These are phyloP conservation scores for Drosophila novamexicana DNA, from an alignment of 1,140 invertebrate genomes.

Conservation along the genomic window DNA sequence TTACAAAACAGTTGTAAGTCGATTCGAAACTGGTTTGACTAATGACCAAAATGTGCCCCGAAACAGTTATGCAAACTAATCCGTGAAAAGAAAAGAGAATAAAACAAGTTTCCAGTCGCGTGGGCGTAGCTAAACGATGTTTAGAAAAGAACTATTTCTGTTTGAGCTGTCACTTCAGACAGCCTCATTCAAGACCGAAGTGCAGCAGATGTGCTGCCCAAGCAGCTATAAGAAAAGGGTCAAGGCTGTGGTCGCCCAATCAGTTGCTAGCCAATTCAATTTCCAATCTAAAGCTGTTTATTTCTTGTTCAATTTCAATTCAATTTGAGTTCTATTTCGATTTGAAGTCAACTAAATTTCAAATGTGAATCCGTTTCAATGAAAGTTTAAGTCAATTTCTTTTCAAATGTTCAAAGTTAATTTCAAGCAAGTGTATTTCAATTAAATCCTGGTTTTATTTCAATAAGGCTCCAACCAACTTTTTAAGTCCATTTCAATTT, in stretches of 20 bases:
- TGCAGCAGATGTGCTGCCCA: neutral
- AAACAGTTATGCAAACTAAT: constrained; percentile 23
- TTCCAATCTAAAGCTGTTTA: too few species aligned
- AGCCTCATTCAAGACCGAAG: too few species aligned
- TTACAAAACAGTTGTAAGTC: constrained; percentile 6
- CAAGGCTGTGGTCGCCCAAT: neutral
- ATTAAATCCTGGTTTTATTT: neutral
- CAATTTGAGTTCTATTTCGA: too few species aligned
- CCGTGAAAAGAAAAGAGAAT: neutral
- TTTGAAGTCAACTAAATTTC: too few species aligned
- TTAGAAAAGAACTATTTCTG: neutral
- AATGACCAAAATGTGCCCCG: neutral
- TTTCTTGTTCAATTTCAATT: too few species aligned
- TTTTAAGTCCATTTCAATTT: neutral
- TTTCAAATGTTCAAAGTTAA: neutral
- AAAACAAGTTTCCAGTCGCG: constrained; percentile 1
- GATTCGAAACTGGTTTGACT: constrained; percentile 7
- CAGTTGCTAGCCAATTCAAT: too few species aligned
- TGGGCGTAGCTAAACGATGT: constrained; percentile 7
- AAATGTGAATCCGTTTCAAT: too few species aligned
- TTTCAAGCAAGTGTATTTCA: neutral
- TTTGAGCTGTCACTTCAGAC: neutral
- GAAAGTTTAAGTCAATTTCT: neutral
- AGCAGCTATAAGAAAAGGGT: neutral
- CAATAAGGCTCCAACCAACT: too few species aligned